Conservation (phyloP, 2,797 vertebrate species). For the Balearica regulorum region DNA sequence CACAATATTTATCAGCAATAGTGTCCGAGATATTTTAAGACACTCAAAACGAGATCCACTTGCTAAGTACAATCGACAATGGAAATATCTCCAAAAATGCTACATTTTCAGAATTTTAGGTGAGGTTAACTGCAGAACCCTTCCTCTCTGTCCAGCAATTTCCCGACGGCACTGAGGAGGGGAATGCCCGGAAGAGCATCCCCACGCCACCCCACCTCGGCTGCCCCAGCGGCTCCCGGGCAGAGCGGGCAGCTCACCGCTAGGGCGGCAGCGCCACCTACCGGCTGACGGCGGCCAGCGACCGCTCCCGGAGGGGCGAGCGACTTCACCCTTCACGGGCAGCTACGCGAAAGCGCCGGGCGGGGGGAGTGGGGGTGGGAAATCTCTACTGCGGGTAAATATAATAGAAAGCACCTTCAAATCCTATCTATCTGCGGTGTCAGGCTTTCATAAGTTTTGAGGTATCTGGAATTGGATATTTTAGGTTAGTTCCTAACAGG, state of each 20-base stretch:
- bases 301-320: too few relatives aligned
- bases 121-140: not conserved
- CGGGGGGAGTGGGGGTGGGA: too few relatives aligned
- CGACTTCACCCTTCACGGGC: not conserved
- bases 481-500: not conserved
- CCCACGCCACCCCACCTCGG: too few relatives aligned
- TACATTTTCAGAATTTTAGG: not conserved
- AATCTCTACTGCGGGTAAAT: fast-evolving
- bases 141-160: not conserved
- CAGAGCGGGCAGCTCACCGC: too few relatives aligned
- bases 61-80: fast-evolving
- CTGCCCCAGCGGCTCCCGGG: too few relatives aligned
- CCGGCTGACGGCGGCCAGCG: not conserved
- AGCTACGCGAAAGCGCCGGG: too few relatives aligned
- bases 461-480: not conserved
- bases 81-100: fast-evolving
- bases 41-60: not conserved
- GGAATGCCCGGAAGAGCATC: too few relatives aligned
- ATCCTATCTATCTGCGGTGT: fast-evolving
- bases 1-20: fast-evolving
- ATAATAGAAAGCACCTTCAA: not conserved
- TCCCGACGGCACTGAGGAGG: too few relatives aligned
- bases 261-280: not conserved
- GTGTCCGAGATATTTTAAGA: fast-evolving
- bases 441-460: not conserved